Evolutionary conservation across 1,140 invertebrate genomes (phyloP).

Genomic region (Saccostrea echinata): DNA sequence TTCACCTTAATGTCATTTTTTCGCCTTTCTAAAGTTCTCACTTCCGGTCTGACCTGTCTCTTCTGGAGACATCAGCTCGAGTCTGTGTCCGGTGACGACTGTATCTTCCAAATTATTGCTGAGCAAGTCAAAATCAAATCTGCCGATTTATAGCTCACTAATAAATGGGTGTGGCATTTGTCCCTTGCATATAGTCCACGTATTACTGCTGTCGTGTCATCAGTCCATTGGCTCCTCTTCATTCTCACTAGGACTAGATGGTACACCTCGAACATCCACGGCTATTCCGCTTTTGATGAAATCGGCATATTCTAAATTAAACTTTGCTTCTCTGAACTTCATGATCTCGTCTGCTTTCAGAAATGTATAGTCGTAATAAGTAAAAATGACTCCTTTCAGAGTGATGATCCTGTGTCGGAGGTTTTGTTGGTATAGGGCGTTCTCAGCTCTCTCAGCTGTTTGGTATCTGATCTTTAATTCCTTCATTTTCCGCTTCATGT

Average conservation of each 20-base stretch:
- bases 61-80: too few relatives aligned
- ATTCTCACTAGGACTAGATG: neutral
- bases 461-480: neutral
- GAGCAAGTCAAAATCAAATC: too few relatives aligned
- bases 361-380: neutral
- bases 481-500: neutral
- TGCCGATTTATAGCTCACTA: too few relatives aligned
- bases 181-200: too few relatives aligned
- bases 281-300: neutral
- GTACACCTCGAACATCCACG: neutral
- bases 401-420: neutral
- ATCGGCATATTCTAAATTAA: neutral
- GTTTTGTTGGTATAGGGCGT: neutral
- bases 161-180: too few relatives aligned
- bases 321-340: conserved; percentile 2
- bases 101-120: too few relatives aligned
- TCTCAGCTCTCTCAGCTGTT: neutral
- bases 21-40: too few relatives aligned
- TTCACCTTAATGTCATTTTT: too few relatives aligned
- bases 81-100: too few relatives aligned
- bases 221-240: too few relatives aligned
- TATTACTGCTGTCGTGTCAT: too few relatives aligned
- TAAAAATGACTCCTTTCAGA: neutral
- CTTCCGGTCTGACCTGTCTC: too few relatives aligned
- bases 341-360: conserved; percentile 2